Evolutionary conservation across 2,888 invertebrate species (phyloP), one percentile per base, ranked within the genome.

Genomic region (Gastrophysa polygoni): DNA sequence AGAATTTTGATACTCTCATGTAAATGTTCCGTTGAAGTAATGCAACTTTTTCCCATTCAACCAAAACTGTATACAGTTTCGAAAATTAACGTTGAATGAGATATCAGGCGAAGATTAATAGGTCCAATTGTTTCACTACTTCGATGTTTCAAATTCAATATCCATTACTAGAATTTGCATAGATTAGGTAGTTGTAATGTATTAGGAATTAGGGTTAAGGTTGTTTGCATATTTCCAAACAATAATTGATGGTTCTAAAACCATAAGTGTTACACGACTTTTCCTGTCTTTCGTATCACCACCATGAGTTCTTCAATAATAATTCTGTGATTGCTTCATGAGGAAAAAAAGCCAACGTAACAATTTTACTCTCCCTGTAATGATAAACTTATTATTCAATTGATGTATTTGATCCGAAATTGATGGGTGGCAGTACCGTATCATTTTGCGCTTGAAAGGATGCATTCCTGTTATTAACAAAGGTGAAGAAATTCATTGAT

Each of bases 401-500:
- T 51, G 17, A 20, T 29, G 51, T 58, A 58, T 21, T 58, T 18
- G 20, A 58, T 58, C 32, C 44, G 5, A 29, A 43, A 46, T 17
- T 58, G 46, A 58, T 51, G 17, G 38, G 17, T 20, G 46, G 10
- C 2, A 44, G 11, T n/a, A 18, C 21, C 32, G 29, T 51, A 51
- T 51, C 46, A 58, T 58, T 46, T 20, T 32, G 16, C 29, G 28
- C 32, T 43, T 32, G 57, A 57, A 49, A 10, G 34, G 20, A 38
- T 57, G 7, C 52, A 52, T 21, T 50, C 16, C 21, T 34, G 50
- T 57, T 28, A 57, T 57, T 57, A 57, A 48, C 28, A 50, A 29
- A 58, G 43, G 28, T 44, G 34, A 51, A 58, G 58, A 51, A 58
- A 58, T 58, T 18, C 18, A 58, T 21, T 44, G 38, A 49, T 43